These are phyloP conservation scores for Corydoras maculifer DNA, from an alignment of 2,113 vertebrate species.

Conservation along the genomic window DNA sequence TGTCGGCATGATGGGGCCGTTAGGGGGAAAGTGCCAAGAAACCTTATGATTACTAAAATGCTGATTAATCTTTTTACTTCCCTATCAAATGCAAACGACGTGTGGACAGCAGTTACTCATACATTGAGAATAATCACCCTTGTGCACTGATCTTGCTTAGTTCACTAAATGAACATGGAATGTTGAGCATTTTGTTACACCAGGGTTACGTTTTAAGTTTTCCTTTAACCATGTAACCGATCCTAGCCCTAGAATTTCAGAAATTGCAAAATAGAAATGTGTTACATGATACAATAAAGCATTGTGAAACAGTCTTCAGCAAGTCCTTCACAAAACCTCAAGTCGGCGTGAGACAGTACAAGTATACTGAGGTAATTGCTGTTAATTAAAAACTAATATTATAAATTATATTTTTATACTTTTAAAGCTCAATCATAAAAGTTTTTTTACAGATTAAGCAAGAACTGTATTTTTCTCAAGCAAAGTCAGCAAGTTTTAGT, in stretches of 20 bases:
- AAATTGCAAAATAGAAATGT: slow-evolving; percentile 4
- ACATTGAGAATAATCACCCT: background rate
- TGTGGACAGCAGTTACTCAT: background rate
- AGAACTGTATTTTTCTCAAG: background rate
- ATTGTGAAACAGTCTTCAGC: background rate
- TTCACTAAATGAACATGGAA: background rate
- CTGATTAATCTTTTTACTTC: background rate
- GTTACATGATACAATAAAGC: background rate
- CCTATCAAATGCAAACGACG: background rate
- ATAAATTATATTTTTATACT: too few relatives aligned
- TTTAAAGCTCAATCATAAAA: too few relatives aligned
- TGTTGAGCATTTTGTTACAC: slow-evolving; percentile 16
- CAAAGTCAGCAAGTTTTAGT: slow-evolving; percentile 12
- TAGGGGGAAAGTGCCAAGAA: background rate
- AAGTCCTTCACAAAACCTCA: background rate
- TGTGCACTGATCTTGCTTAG: background rate
- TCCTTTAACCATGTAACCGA: slow-evolving; percentile 11
- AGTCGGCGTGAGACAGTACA: too few relatives aligned
- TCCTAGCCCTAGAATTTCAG: background rate
- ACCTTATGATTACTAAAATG: background rate
- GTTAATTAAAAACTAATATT: too few relatives aligned
- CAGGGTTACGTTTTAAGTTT: slow-evolving; percentile 5
- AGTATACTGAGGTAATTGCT: too few relatives aligned
- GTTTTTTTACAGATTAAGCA: background rate
- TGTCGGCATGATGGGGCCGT: too few relatives aligned